These are phyloP conservation scores for Synaphobranchus kaupii DNA, from an alignment of 2,797 vertebrate species.

Conservation along the genomic window DNA sequence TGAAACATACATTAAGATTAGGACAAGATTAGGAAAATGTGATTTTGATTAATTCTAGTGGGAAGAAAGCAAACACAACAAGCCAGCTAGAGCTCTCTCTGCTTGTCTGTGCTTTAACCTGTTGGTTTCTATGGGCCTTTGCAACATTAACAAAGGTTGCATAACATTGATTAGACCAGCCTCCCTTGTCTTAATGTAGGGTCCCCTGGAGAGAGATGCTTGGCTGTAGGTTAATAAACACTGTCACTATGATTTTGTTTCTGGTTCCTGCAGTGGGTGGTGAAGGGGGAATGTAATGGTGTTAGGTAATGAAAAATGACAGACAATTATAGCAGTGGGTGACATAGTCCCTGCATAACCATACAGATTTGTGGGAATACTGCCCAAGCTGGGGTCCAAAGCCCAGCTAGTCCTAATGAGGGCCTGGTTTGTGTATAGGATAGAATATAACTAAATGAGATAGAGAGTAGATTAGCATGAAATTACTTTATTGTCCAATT, in stretches of 20 bases:
- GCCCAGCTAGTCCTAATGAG: neutral
- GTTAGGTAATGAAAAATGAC: constrained; percentile 52
- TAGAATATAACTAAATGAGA: neutral
- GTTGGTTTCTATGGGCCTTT: neutral
- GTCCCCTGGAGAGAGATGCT: constrained; percentile 33
- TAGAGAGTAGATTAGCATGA: neutral
- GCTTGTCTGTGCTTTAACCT: neutral
- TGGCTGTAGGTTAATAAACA: constrained; percentile 48
- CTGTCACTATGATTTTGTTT: constrained; percentile 42
- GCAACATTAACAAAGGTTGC: constrained; percentile 12
- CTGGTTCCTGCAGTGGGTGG: constrained; percentile 45
- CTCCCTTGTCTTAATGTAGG: constrained; percentile 40
- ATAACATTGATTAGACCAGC: constrained; percentile 25
- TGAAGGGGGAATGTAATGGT: constrained; percentile 50
- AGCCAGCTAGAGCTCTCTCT: neutral
- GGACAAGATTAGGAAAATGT: neutral
- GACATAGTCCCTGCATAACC: neutral
- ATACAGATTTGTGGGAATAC: neutral
- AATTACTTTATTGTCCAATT: neutral
- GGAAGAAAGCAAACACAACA: neutral
- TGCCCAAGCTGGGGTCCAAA: neutral
- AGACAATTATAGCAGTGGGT: constrained; percentile 36
- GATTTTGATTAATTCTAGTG: neutral
- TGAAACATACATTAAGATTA: neutral
- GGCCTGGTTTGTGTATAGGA: neutral